Evolutionary conservation across 2,888 invertebrate species (phyloP).

Genomic region (Heliconius erato): DNA sequence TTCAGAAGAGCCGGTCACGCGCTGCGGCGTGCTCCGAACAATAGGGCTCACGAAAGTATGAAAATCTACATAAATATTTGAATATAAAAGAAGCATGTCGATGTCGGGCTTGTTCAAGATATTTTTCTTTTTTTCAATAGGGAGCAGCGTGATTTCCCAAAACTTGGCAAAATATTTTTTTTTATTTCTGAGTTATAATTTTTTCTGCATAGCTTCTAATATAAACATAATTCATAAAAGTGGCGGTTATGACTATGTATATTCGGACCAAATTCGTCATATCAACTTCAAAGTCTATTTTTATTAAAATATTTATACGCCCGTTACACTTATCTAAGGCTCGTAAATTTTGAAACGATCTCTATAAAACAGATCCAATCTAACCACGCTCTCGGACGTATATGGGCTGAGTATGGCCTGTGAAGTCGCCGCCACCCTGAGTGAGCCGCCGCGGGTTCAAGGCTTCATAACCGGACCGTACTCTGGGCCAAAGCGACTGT

Average conservation of each 20-base stretch:
- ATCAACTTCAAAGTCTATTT: neutral
- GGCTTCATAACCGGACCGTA: conserved; percentile 46
- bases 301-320: neutral
- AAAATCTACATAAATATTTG: conserved; percentile 35
- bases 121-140: neutral
- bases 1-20: conserved; percentile 33
- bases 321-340: conserved; percentile 24
- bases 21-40: conserved; percentile 30
- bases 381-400: conserved; percentile 50
- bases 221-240: too few species aligned
- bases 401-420: conserved; percentile 50
- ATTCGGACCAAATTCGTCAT: neutral
- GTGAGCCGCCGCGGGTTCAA: conserved; percentile 50
- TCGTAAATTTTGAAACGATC: conserved; percentile 17
- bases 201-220: too few species aligned
- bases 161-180: too few species aligned
- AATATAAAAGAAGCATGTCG: conserved; percentile 18
- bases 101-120: neutral
- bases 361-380: conserved; percentile 32
- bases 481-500: conserved; percentile 21
- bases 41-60: conserved; percentile 33
- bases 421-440: conserved; percentile 54
- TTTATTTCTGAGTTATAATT: too few species aligned
- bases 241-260: too few species aligned
- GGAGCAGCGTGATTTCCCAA: too few species aligned